Evolutionary conservation across 2,113 vertebrate genomes (phyloP).

Genomic region (Echinops telfairi): DNA sequence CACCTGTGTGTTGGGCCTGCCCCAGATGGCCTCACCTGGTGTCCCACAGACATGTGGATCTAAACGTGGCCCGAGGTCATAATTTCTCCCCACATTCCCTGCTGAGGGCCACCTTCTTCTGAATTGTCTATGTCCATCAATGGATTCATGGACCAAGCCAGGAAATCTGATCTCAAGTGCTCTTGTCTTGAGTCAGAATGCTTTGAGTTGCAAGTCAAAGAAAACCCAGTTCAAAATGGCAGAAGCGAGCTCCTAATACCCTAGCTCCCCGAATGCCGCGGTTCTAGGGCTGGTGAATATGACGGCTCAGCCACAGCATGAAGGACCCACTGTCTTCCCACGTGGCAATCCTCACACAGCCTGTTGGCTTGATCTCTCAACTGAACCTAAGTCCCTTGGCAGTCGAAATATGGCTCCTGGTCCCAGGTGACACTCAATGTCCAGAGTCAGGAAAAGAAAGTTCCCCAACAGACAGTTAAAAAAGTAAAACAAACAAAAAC

Average conservation of each 20-base stretch:
- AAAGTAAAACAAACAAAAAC: background rate
- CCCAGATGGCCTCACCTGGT: background rate
- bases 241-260: background rate
- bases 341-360: background rate
- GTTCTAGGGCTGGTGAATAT: background rate
- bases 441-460: background rate
- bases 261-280: background rate
- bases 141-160: background rate
- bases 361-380: background rate
- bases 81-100: background rate
- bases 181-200: background rate
- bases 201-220: background rate
- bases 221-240: conserved; percentile 10
- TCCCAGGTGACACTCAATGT: background rate
- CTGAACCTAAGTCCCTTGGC: background rate
- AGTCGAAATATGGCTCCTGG: background rate
- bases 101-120: background rate
- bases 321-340: background rate
- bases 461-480: background rate
- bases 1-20: too few relatives aligned
- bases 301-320: background rate
- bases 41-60: background rate
- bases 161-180: background rate
- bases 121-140: background rate
- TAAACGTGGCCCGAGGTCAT: too few relatives aligned